Evolutionary conservation across 2,797 vertebrate genomes (phyloP).

Genomic region (Microctenopoma steveboyesi): DNA sequence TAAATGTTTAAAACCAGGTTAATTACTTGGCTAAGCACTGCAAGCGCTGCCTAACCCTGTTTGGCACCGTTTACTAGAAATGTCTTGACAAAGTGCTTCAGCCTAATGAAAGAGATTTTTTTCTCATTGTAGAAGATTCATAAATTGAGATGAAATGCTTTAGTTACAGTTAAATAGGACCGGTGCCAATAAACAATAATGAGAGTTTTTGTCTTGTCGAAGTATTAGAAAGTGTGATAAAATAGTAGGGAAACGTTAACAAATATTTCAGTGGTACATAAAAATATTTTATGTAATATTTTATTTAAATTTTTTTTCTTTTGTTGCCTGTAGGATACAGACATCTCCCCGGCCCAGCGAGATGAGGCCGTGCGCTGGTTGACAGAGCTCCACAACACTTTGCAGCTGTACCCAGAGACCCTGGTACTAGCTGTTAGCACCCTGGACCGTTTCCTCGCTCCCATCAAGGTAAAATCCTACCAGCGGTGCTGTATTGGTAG

Average conservation of each 20-base stretch:
- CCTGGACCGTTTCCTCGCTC: conserved; percentile 94
- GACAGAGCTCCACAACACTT: conserved; percentile 89
- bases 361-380: conserved; percentile 96
- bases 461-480: conserved; percentile 90
- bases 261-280: background rate
- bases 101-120: no score
- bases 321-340: conserved; percentile 85
- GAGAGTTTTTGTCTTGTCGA: background rate
- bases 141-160: background rate
- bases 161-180: background rate
- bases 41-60: background rate
- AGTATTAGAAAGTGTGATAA: no score
- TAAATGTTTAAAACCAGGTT: background rate
- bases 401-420: conserved; percentile 96
- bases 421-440: conserved; percentile 93
- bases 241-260: background rate
- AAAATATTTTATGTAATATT: background rate
- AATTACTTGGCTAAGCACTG: background rate
- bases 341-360: conserved; percentile 94
- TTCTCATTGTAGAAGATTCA: no score
- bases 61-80: no score
- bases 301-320: background rate
- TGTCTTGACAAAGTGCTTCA: no score
- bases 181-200: no score
- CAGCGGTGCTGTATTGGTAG: background rate